These are phyloP conservation scores for Tipula confusa DNA, from an alignment of 2,888 invertebrate species.

Conservation along the genomic window DNA sequence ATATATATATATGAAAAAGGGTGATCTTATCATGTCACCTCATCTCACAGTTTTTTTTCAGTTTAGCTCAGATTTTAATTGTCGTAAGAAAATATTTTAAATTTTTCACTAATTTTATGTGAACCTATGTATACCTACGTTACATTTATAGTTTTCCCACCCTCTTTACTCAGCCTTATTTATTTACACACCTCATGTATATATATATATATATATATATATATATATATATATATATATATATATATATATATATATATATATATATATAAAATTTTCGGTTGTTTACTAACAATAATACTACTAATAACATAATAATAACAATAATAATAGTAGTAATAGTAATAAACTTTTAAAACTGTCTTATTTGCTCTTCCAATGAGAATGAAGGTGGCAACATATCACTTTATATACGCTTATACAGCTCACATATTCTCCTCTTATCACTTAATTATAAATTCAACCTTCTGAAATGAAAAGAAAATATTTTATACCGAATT, in stretches of 20 bases:
- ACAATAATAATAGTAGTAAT: not conserved
- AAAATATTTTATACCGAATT: not conserved
- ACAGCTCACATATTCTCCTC: not conserved
- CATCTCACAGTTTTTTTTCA: not conserved
- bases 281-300: conserved; percentile 12
- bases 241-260: too few species aligned
- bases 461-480: not conserved
- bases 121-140: not conserved
- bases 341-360: not conserved
- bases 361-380: not conserved
- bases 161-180: not conserved
- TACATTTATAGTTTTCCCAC: not conserved
- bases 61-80: not conserved
- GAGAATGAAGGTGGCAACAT: not conserved
- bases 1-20: not conserved
- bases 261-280: not conserved
- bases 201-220: not conserved
- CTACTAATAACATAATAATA: not conserved
- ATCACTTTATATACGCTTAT: not conserved
- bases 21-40: conserved; percentile 12
- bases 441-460: conserved; percentile 25
- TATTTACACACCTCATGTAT: not conserved
- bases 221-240: too few species aligned
- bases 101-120: conserved; percentile 16
- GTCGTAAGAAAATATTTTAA: not conserved